Base-by-base conservation (phyloP, 2,797 vertebrate species). In the Sebastiscus tertius region DNA sequence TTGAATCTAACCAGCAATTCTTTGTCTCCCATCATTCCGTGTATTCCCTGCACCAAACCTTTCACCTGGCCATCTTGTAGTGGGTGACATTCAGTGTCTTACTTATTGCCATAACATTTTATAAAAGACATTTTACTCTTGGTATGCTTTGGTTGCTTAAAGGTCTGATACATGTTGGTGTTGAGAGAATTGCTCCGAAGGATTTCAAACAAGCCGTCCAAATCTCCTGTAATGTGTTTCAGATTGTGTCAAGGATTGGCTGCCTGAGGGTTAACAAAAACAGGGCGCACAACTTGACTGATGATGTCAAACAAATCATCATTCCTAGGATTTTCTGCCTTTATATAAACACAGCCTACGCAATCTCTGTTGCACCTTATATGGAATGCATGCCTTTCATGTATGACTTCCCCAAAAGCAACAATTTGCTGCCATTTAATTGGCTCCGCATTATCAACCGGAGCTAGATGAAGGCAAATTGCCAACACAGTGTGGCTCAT, bases 391-490 rank as follows among this genome's bases (percentile, higher is more conserved):
- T 26, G 20, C 8, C 34, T 39, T 65, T 36, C 26, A 29, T 31
- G 61, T 63, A 58, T 62, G 58, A 75, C 42, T 62, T 73, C 70
- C 80, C 61, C 72, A 68, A 77, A 78, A 85, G 79, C 78, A 86
- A 80, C 79, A 76, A 74, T 87, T 80, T 83, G 71, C 42, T 52
- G 27, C 56, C 72, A 33, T 80, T 88, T 89, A 88, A 92, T 88
- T 84, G 86, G 56, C 76, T 83, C 70, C 18, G 81, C 73, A 55
- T 81, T 87, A 89, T 87, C 79, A 80, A 75, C 56, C 52, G 62
- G 33, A 73, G 55, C 59, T 29, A 49, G 56, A 80, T 78, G 56
- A 79, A 62, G 59, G 78, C 42, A 63, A 77, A 84, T 74, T 87
- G 75, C 71, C 61, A 73, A 36, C 74, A 64, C 73, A 61, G 60